phyloP scores from a whole-genome alignment of 2,888 invertebrate genomes.

The Meiosimyza decipiens region DNA sequence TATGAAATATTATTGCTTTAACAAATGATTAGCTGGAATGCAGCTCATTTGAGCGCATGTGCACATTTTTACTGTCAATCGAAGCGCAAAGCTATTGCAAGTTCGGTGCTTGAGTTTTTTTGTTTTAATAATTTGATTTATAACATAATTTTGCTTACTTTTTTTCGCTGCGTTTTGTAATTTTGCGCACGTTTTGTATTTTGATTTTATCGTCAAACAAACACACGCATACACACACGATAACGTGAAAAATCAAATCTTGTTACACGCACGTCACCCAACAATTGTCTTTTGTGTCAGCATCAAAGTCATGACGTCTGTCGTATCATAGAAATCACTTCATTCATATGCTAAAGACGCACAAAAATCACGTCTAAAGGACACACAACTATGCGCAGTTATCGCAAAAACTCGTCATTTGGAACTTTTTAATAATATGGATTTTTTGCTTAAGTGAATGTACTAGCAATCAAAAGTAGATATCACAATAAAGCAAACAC shows the following conservation, averaged over 20 bases:
- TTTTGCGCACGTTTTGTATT: background rate
- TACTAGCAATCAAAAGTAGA: background rate
- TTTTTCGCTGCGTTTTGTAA: background rate
- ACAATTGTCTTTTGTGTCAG: background rate
- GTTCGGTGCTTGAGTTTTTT: background rate
- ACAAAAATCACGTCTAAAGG: background rate
- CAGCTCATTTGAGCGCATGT: no score
- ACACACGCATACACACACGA: no score
- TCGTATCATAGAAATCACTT: background rate
- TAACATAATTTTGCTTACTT: no score
- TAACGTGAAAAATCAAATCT: background rate
- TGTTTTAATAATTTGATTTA: background rate
- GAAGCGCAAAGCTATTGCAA: no score
- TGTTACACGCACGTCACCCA: background rate
- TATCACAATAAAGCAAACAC: background rate
- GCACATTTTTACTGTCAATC: no score
- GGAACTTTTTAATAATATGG: no score
- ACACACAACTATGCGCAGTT: background rate
- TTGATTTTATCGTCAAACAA: constrained; percentile 1
- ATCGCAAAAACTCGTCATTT: background rate
- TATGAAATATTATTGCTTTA: no score
- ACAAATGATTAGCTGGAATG: no score
- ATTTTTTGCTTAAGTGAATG: background rate
- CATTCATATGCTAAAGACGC: constrained; percentile 1
- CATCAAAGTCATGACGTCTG: constrained; percentile 5